These are phyloP conservation scores for Orycteropus afer DNA, from an alignment of 2,113 vertebrate species.

Conservation along the genomic window DNA sequence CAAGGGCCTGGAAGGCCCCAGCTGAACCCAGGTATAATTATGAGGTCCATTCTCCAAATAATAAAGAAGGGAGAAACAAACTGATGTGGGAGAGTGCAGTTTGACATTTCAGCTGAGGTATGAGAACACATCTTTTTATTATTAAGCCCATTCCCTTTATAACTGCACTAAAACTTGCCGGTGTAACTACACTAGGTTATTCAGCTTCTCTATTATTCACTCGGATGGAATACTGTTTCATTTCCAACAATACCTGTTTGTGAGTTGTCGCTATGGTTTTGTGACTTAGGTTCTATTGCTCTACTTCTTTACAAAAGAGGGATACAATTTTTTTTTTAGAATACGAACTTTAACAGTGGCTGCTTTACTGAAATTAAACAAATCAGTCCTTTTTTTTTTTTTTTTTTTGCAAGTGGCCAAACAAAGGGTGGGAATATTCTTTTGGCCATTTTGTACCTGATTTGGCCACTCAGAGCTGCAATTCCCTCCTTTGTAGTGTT, in stretches of 20 bases:
- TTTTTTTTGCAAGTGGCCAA: background rate
- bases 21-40: too few relatives aligned
- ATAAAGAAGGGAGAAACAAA: too few relatives aligned
- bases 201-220: background rate
- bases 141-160: conserved; percentile 28
- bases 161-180: background rate
- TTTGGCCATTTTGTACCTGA: conserved; percentile 11
- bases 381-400: conserved; percentile 37
- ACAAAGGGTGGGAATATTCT: background rate
- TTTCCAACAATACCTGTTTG: conserved; percentile 55
- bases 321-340: too few relatives aligned
- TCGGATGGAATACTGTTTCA: conserved; percentile 11
- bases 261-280: conserved; percentile 28
- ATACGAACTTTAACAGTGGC: conserved; percentile 31
- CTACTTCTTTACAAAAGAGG: conserved; percentile 32
- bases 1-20: background rate
- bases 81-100: too few relatives aligned
- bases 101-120: too few relatives aligned
- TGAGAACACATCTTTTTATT: background rate
- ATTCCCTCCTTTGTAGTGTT: background rate
- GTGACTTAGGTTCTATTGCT: background rate
- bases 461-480: background rate
- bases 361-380: conserved; percentile 67
- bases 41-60: too few relatives aligned
- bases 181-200: background rate